Evolutionary conservation across 2,888 invertebrate species (phyloP), one percentile per base, ranked within the genome.

Genomic region (Byasa hedistus): DNA sequence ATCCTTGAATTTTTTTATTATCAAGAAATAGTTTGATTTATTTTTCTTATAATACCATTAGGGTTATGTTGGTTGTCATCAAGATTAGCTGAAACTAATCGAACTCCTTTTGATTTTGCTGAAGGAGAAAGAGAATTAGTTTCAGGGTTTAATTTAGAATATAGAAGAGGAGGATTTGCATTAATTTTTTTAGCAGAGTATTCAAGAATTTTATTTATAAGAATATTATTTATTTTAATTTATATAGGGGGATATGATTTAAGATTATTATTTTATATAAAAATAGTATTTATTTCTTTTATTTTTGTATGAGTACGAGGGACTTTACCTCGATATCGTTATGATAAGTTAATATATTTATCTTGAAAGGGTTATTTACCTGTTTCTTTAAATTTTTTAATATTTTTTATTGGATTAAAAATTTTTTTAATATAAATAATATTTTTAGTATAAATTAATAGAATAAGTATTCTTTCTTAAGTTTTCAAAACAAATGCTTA

Each of bases 31-130:
- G n/a, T n/a, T n/a, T n/a, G n/a, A n/a, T n/a, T n/a, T n/a, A n/a
- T n/a, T n/a, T n/a, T n/a, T n/a, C n/a, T n/a, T n/a, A n/a, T n/a
- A n/a, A n/a, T n/a, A n/a, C n/a, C n/a, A n/a, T n/a, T n/a, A n/a
- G n/a, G n/a, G n/a, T n/a, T n/a, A n/a, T n/a, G n/a, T n/a, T n/a
- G n/a, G n/a, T n/a, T n/a, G n/a, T n/a, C n/a, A n/a, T n/a, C n/a
- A n/a, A n/a, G n/a, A n/a, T n/a, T n/a, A n/a, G n/a, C n/a, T n/a
- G n/a, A 95, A 95, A 94, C 94, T 78, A 95, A 95, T 93, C 95
- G 95, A 0, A 94, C 94, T 75, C 95, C 95, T 55, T 95, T 95
- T 94, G 95, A 96, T 94, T 95, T 96, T 93, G 94, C 95, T 62
- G 96, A 96, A 65, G 95, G 95, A 0, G 96, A 96, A 75, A 95